These are phyloP conservation scores for Nemurella pictetii DNA, from an alignment of 2,888 invertebrate species.

Conservation along the genomic window DNA sequence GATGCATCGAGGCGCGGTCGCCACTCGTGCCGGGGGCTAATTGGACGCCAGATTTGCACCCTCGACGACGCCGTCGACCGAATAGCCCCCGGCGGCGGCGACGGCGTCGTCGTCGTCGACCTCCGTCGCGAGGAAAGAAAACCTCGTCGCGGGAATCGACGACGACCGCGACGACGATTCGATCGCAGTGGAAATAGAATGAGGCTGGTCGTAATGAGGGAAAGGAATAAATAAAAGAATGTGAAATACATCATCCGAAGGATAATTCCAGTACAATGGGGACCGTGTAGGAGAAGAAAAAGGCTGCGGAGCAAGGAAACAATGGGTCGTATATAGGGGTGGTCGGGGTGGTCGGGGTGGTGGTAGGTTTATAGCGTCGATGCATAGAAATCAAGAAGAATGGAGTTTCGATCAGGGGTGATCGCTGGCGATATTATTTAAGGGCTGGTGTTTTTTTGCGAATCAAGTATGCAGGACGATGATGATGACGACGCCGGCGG, in stretches of 20 bases:
- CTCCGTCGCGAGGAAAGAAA: no score
- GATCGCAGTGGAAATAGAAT: not conserved
- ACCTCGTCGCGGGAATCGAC: not conserved
- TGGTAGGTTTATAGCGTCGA: not conserved
- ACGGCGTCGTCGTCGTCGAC: no score
- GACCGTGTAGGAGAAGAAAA: conserved; percentile 16
- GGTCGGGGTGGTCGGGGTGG: not conserved
- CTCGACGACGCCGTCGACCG: not conserved
- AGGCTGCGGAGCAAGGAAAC: conserved; percentile 18
- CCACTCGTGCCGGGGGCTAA: conserved; percentile 30
- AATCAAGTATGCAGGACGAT: conserved; percentile 39
- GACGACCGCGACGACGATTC: not conserved
- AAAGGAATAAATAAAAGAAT: conserved; percentile 26
- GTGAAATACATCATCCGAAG: conserved; percentile 31
- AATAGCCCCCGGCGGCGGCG: not conserved
- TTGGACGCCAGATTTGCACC: not conserved
- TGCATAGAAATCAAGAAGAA: conserved; percentile 20
- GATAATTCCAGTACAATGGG: conserved; percentile 35
- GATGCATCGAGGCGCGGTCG: conserved; percentile 35
- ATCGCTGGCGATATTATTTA: conserved; percentile 15
- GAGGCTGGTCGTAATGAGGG: conserved; percentile 17
- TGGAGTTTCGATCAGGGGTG: conserved; percentile 28
- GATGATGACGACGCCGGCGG: not conserved
- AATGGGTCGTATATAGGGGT: not conserved
- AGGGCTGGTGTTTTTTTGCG: conserved; percentile 28